Evolutionary conservation across 2,888 invertebrate genomes (phyloP).

Genomic region (Antheraea assamensis): DNA sequence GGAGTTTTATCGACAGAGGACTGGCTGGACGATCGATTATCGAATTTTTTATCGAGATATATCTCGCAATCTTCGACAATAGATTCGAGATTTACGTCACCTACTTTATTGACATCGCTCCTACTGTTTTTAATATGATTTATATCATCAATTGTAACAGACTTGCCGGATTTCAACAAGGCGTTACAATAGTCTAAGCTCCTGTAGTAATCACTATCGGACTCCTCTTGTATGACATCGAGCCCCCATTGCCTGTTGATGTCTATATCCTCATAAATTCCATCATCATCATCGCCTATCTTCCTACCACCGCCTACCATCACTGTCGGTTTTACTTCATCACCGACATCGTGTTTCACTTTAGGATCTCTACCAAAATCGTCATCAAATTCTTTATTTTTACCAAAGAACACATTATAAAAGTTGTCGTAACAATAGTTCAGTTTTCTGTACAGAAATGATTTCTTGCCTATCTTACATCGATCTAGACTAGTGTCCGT

Average conservation of each 20-base stretch:
- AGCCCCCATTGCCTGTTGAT: conserved; percentile 61
- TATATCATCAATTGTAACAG: conserved; percentile 40
- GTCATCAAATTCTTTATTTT: conserved; percentile 54
- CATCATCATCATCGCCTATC: conserved; percentile 54
- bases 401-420: conserved; percentile 72
- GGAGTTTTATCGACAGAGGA: not conserved
- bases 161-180: conserved; percentile 35
- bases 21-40: conserved; percentile 16
- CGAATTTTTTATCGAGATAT: conserved; percentile 26
- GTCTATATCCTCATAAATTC: conserved; percentile 69
- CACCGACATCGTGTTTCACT: conserved; percentile 13
- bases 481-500: conserved; percentile 34
- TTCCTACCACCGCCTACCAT: conserved; percentile 27
- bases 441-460: conserved; percentile 70
- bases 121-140: conserved; percentile 32
- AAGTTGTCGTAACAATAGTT: conserved; percentile 78
- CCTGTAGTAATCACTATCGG: conserved; percentile 76
- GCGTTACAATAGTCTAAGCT: conserved; percentile 71
- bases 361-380: conserved; percentile 47
- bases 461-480: conserved; percentile 51
- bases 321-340: conserved; percentile 22
- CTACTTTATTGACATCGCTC: conserved; percentile 29
- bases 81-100: conserved; percentile 37
- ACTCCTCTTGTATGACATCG: conserved; percentile 75
- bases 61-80: conserved; percentile 57